These are phyloP conservation scores for Diabrotica balteata DNA, from an alignment of 2,888 invertebrate species.

Conservation along the genomic window DNA sequence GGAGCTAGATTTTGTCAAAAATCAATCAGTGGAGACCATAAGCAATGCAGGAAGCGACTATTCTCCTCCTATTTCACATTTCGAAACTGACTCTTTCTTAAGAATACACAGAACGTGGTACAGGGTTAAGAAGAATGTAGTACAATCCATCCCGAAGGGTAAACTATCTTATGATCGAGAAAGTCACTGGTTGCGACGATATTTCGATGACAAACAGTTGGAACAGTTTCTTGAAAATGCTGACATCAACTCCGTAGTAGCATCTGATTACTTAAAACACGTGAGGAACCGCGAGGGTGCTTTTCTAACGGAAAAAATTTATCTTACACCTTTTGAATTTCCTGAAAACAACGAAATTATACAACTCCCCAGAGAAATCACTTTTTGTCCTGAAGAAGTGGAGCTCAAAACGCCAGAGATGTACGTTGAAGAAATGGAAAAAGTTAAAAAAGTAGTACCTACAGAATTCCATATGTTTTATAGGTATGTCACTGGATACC, in stretches of 20 bases:
- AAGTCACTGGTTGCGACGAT: slow-evolving; percentile 43
- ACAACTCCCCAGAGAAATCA: slow-evolving; percentile 35
- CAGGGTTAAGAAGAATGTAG: slow-evolving; percentile 25
- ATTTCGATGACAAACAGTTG: slow-evolving; percentile 46
- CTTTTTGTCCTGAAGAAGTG: slow-evolving; percentile 41
- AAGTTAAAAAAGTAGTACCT: slow-evolving; percentile 44
- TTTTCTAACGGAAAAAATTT: slow-evolving; percentile 16
- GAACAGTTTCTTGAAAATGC: slow-evolving; percentile 43
- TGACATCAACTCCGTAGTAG: slow-evolving; percentile 16
- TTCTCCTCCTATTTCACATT: slow-evolving; percentile 12
- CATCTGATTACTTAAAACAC: slow-evolving; percentile 24
- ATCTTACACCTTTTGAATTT: slow-evolving; percentile 20
- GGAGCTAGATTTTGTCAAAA: slow-evolving; percentile 11
- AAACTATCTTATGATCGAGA: slow-evolving; percentile 45
- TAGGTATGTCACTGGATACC: slow-evolving; percentile 50
- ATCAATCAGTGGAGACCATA: slow-evolving; percentile 32
- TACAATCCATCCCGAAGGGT: slow-evolving; percentile 41
- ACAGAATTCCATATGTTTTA: slow-evolving; percentile 48
- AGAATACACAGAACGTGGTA: slow-evolving; percentile 34
- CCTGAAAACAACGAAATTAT: slow-evolving; percentile 39
- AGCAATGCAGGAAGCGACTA: slow-evolving; percentile 35
- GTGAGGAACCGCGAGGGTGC: slow-evolving; percentile 18
- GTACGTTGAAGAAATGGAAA: slow-evolving; percentile 46
- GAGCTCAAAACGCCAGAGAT: slow-evolving; percentile 43
- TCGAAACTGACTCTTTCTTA: slow-evolving; percentile 27